Base-by-base conservation (phyloP, 2,113 vertebrate genomes). In the Phoxinus phoxinus region DNA sequence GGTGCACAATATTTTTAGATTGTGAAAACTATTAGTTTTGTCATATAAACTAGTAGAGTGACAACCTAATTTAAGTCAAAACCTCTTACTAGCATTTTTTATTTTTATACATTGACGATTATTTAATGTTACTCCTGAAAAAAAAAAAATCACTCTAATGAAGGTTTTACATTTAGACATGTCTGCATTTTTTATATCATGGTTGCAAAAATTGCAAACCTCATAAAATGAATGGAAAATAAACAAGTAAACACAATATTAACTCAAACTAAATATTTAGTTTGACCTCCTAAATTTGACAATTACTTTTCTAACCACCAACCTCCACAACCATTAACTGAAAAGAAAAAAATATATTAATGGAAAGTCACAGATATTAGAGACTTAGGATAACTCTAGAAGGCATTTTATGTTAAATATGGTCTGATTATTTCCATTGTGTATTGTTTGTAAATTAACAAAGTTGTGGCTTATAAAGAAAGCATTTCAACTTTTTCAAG, bases 321-420 rank as follows among this genome's bases (percentile, higher is more conserved):
- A 73, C 10, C 67, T 25, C 23, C 12, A 73, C 12, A 1, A 25
- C 23, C 23, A 73, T 73, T 73, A 25, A 73, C 23, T 44, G 35
- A 37, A 37, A 23, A 58, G 53, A 2, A 67, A 32, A 32, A 63
- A 15, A 19, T 3, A 19, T 41, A 73, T 25, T 73, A 3, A n/a
- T 48, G 41, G 72, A 48, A 74, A 74, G 41, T 73, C 72, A 41
- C 72, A 48, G 72, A 74, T 6, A 73, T 46, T 46, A n/a, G n/a
- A n/a, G n/a, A n/a, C n/a, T n/a, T n/a, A n/a, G n/a, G n/a, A n/a
- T n/a, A n/a, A 63, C n/a, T 27, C 59, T n/a, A 13, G 10, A 27
- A 37, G 9, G 4, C 46, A 11, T 46, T 17, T 15, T 4, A 10
- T 2, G 41, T 19, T 19, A 11, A 7, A 35, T 37, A 59, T n/a